Conservation (phyloP, 2,888 invertebrate species). For the Aquatica leii region DNA sequence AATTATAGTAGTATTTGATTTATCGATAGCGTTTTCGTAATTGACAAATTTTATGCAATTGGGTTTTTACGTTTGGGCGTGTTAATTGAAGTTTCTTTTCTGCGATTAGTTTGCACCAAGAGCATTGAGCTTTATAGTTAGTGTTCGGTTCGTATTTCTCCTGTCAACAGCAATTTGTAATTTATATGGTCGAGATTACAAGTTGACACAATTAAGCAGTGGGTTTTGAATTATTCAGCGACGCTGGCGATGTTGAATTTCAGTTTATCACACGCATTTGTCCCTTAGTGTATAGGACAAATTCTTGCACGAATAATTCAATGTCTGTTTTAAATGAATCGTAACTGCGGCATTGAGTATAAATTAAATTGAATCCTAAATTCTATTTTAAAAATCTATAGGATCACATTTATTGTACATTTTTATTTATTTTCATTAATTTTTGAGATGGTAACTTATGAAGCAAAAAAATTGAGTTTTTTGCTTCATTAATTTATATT, state of each 20-base stretch:
- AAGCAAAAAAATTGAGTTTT: too few species aligned
- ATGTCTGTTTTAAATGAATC: conserved; percentile 29
- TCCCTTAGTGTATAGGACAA: conserved; percentile 29
- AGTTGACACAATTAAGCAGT: conserved; percentile 41
- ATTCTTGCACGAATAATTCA: conserved; percentile 34
- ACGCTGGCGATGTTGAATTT: conserved; percentile 30
- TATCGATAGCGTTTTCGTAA: conserved; percentile 23
- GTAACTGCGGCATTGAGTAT: conserved; percentile 20
- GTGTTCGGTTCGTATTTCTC: conserved; percentile 11
- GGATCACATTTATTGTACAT: too few species aligned
- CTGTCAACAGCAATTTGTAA: conserved; percentile 38
- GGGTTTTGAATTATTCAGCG: conserved; percentile 35
- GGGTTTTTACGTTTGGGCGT: not conserved
- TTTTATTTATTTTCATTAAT: too few species aligned
- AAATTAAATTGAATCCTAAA: conserved; percentile 25
- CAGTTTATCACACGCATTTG: conserved; percentile 35
- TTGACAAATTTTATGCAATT: conserved; percentile 3
- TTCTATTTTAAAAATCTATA: too few species aligned
- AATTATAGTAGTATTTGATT: conserved; percentile 20
- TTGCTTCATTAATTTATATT: too few species aligned
- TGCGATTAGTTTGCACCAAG: not conserved
- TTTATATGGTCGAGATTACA: conserved; percentile 37
- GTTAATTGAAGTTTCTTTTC: not conserved
- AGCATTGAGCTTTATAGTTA: not conserved
- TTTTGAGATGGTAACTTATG: too few species aligned